Evolutionary conservation across 2,888 invertebrate species (phyloP).

Genomic region (Hetaerina titia): DNA sequence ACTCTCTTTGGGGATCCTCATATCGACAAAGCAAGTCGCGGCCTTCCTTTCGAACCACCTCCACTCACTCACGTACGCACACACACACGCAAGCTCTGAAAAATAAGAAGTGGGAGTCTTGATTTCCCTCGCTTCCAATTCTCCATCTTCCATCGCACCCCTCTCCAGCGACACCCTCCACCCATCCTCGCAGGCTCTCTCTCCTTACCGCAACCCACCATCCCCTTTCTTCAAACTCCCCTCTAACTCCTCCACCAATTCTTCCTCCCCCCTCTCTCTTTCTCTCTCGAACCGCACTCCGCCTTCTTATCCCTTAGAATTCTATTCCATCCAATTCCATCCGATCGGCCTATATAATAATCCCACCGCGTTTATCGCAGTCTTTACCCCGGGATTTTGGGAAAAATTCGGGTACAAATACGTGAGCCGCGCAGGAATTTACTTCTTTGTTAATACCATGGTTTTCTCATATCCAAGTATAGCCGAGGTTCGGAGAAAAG

Average conservation of each 20-base stretch:
- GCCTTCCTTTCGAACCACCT: slow-evolving; percentile 15
- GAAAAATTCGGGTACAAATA: slow-evolving; percentile 54
- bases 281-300: not conserved
- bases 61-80: slow-evolving; percentile 18
- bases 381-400: slow-evolving; percentile 51
- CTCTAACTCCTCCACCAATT: not conserved
- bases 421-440: slow-evolving; percentile 24
- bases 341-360: slow-evolving; percentile 56
- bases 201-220: not conserved
- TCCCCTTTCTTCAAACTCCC: not conserved
- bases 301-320: not conserved
- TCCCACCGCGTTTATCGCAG: slow-evolving; percentile 43
- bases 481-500: not conserved
- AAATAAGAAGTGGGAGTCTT: slow-evolving; percentile 18
- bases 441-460: not conserved
- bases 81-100: not conserved
- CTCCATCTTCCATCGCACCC: not conserved
- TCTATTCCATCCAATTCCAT: slow-evolving; percentile 64
- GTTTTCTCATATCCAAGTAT: not conserved
- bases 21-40: slow-evolving; percentile 59
- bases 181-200: not conserved
- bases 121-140: slow-evolving; percentile 25
- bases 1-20: slow-evolving; percentile 43
- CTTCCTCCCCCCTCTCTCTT: not conserved
- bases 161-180: slow-evolving; percentile 11